These are phyloP conservation scores for Germaria angustata DNA, from an alignment of 2,888 invertebrate genomes.

Conservation along the genomic window DNA sequence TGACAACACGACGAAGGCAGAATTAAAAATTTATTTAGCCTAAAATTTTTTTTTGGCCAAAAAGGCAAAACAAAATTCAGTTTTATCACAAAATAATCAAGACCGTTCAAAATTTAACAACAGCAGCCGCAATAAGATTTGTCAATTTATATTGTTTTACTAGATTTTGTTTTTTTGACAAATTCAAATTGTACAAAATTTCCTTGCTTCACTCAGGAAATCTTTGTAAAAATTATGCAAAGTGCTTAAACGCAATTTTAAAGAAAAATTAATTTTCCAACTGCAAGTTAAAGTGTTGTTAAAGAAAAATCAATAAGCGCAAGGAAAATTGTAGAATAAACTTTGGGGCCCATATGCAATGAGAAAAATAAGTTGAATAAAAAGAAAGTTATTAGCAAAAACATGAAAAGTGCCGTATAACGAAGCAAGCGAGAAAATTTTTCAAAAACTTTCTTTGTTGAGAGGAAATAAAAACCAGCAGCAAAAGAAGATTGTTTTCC, in stretches of 20 bases:
- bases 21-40: slow-evolving; percentile 29
- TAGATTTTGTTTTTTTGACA: slow-evolving; percentile 42
- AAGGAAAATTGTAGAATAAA: slow-evolving; percentile 42
- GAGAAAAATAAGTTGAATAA: slow-evolving; percentile 9
- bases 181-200: slow-evolving; percentile 35
- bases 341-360: slow-evolving; percentile 32
- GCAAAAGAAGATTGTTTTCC: slow-evolving; percentile 39
- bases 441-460: slow-evolving; percentile 29
- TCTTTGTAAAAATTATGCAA: slow-evolving; percentile 14
- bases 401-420: slow-evolving; percentile 60
- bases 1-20: slow-evolving; percentile 50
- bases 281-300: slow-evolving; percentile 34
- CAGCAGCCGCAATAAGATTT: slow-evolving; percentile 53
- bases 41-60: slow-evolving; percentile 41
- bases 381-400: slow-evolving; percentile 6
- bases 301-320: slow-evolving; percentile 45
- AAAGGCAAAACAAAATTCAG: slow-evolving; percentile 46
- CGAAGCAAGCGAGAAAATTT: slow-evolving; percentile 41
- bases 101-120: slow-evolving; percentile 34
- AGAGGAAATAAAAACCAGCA: slow-evolving; percentile 8
- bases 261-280: slow-evolving; percentile 14
- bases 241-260: slow-evolving; percentile 36
- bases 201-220: slow-evolving; percentile 28
- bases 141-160: slow-evolving; percentile 48
- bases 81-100: slow-evolving; percentile 46